Evolutionary conservation across 2,888 invertebrate species (phyloP), one percentile per base, ranked within the genome.

Genomic region (Ophion ventricosus): DNA sequence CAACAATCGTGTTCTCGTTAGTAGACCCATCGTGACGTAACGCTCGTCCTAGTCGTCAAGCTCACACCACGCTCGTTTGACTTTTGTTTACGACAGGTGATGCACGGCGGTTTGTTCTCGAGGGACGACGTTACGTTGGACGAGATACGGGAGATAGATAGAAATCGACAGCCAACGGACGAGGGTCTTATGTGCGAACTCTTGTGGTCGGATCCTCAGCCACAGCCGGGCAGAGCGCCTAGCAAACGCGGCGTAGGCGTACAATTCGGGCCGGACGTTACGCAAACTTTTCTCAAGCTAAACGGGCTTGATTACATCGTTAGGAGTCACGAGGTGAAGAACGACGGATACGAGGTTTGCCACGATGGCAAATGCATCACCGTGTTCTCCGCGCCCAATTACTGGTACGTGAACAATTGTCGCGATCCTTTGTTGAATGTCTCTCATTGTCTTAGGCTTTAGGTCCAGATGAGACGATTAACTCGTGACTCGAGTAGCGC

Each of bases 351-450:
- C 92, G 99, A 99, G 94, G 94, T 98, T 64, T 97, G 97, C 40
- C 99, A 99, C 92, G 96, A 97, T 91, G 98, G 98, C 56, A 98
- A 98, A 92, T 99, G 99, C 93, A 98, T 99, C 92, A 99, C 99
- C 14, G 99, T 99, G 69, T 99, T 99, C 95, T 99, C 99, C 0
- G 99, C 99, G 89, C 99, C 99, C 87, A 99, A 99, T 94, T 99
- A 99, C 95, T 99, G 99, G 98, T 98, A 93, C 93, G n/a, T n/a
- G 35, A 35, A 35, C 14, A 54, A 54, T n/a, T 54, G 0, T n/a
- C 17, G n/a, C n/a, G 14, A 14, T 54, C 54, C n/a, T n/a, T 17
- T n/a, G 7, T 35, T 35, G 7, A 7, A 35, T 8, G 35, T 35
- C 35, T 35, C 8, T 35, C 35, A 35, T 35, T 35, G 35, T 35